Evolutionary conservation across 1,140 invertebrate species (phyloP).

Genomic region (Polyergus mexicanus): DNA sequence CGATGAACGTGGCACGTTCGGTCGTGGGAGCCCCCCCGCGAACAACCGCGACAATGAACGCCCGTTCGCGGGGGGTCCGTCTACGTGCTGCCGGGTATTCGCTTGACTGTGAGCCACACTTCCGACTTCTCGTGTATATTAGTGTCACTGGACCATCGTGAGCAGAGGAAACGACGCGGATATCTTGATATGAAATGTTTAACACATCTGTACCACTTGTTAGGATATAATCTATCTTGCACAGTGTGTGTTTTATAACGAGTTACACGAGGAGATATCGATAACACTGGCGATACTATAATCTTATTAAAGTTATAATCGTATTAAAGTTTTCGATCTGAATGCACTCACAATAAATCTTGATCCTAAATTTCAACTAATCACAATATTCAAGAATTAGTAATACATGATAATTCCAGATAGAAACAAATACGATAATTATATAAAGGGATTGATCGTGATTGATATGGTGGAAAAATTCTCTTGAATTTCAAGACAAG

Average conservation of each 20-base stretch:
- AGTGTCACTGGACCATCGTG: constrained; percentile 7
- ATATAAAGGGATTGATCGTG: no score
- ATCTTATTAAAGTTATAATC: no score
- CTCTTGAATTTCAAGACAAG: no score
- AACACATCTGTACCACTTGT: background rate
- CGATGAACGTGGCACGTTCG: constrained; percentile 51
- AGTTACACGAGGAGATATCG: no score
- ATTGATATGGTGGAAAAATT: no score
- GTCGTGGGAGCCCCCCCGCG: constrained; percentile 69
- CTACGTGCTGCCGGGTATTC: constrained; percentile 64
- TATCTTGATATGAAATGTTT: constrained; percentile 5
- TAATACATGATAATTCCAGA: no score
- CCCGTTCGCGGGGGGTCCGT: constrained; percentile 70
- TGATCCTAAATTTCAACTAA: no score
- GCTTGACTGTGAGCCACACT: constrained; percentile 63
- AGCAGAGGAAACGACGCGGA: constrained; percentile 9
- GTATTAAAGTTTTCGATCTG: no score
- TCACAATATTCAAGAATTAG: no score
- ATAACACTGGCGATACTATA: no score
- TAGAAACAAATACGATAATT: no score
- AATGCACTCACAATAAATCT: no score
- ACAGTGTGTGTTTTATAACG: background rate
- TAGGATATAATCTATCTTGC: background rate
- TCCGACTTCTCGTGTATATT: constrained; percentile 36
- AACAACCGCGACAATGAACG: constrained; percentile 76